Conservation (phyloP, 1,140 invertebrate species). For the Paraescarpia echinospica region DNA sequence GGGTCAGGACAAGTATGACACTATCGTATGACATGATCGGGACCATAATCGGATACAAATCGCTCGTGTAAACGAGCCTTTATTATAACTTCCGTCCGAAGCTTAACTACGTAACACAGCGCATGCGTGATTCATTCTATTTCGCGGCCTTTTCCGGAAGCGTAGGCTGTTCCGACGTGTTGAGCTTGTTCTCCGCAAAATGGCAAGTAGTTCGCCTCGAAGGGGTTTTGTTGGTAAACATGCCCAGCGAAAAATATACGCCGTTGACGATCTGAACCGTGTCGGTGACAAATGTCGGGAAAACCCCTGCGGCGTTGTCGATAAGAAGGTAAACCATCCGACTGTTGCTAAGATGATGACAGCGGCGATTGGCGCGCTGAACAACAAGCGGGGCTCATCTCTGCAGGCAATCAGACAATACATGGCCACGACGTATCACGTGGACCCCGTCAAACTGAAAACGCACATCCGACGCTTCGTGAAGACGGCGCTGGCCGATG, state of each 20-base stretch:
- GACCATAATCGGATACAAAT: neutral
- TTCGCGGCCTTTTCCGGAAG: neutral
- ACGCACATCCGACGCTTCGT: conserved; percentile 45
- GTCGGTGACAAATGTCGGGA: neutral
- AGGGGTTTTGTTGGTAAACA: neutral
- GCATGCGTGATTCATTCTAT: neutral
- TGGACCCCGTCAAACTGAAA: conserved; percentile 50
- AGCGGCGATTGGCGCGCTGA: conserved; percentile 25
- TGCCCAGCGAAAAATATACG: neutral
- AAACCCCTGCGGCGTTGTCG: neutral
- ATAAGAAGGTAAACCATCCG: conserved; percentile 36
- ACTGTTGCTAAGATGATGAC: conserved; percentile 34
- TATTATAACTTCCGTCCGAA: neutral
- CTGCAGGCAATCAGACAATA: conserved; percentile 55
- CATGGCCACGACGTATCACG: conserved; percentile 53
- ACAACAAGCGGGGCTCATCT: conserved; percentile 46
- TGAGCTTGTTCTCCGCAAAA: neutral
- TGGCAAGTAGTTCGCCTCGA: neutral
- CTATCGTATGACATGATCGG: neutral
- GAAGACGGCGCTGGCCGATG: conserved; percentile 42
- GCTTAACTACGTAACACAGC: neutral
- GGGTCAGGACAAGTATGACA: too few species aligned
- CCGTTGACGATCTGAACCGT: neutral
- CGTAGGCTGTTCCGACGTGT: neutral
- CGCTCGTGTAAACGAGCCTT: neutral